These are phyloP conservation scores for Heliornis fulica DNA, from an alignment of 2,113 vertebrate species.

Conservation along the genomic window DNA sequence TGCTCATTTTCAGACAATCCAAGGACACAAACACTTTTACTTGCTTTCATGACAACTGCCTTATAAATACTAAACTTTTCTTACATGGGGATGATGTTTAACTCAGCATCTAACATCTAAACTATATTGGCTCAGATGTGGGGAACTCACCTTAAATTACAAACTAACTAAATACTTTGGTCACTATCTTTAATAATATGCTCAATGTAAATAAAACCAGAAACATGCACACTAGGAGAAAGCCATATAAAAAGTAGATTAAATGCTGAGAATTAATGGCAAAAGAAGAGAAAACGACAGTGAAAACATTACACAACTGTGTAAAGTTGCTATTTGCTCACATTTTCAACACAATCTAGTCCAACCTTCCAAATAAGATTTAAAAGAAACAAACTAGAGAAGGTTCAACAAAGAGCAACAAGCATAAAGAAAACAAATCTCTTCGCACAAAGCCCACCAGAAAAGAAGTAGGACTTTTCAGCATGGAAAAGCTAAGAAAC, in stretches of 20 bases:
- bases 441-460: neutral
- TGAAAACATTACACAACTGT: neutral
- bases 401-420: neutral
- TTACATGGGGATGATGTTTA: neutral
- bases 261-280: neutral
- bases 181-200: neutral
- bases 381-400: neutral
- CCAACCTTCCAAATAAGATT: neutral
- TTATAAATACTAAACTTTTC: neutral
- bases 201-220: neutral
- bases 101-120: neutral
- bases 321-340: neutral
- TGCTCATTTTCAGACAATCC: neutral
- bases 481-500: neutral
- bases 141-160: neutral
- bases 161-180: neutral
- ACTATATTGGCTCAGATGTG: neutral
- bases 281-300: neutral
- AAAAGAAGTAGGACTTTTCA: neutral
- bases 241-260: neutral
- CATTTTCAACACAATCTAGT: neutral
- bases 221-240: neutral
- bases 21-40: neutral
- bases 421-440: neutral
- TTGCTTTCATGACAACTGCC: neutral